These are phyloP conservation scores for Strigamia maritima DNA, from an alignment of 2,888 invertebrate genomes.

Conservation along the genomic window DNA sequence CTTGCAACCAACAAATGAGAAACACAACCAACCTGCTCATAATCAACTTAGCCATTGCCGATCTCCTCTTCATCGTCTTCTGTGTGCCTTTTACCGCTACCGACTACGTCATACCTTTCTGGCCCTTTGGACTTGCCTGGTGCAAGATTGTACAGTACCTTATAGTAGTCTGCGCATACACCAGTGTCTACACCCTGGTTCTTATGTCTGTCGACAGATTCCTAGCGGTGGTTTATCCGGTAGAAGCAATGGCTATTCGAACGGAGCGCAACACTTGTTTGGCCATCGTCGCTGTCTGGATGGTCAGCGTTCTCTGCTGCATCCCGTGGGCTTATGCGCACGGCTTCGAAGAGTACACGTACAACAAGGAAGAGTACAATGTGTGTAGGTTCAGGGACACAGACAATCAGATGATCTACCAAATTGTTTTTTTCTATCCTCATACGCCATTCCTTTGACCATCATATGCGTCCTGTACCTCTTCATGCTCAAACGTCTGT, in stretches of 20 bases:
- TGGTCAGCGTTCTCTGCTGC: conserved; percentile 72
- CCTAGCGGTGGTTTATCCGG: conserved; percentile 89
- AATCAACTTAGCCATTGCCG: conserved; percentile 84
- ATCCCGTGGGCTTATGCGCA: conserved; percentile 74
- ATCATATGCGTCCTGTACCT: conserved; percentile 83
- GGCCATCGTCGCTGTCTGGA: conserved; percentile 76
- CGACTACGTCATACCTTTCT: conserved; percentile 78
- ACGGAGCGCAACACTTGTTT: conserved; percentile 76
- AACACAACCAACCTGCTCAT: conserved; percentile 90
- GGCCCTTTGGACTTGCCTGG: conserved; percentile 88
- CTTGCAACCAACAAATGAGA: conserved; percentile 84
- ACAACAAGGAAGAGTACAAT: conserved; percentile 49
- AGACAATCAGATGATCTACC: conserved; percentile 57
- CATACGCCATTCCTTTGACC: conserved; percentile 81
- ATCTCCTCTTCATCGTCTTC: conserved; percentile 84
- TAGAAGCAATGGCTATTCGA: conserved; percentile 77
- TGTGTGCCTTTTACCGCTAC: conserved; percentile 93
- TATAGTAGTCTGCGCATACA: conserved; percentile 87
- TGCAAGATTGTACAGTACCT: conserved; percentile 88
- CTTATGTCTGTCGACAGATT: conserved; percentile 88
- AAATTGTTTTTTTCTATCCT: conserved; percentile 83
- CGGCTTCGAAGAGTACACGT: conserved; percentile 67
- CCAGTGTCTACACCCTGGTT: conserved; percentile 88
- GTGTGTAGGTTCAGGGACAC: conserved; percentile 46
- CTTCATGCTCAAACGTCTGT: conserved; percentile 80